Percentiles rank a stretch among this genome's conserved stretches.
These are phyloP conservation scores for Sternarchorhynchus goeldii DNA, from an alignment of 2,797 vertebrate genomes.

Conservation along the genomic window DNA sequence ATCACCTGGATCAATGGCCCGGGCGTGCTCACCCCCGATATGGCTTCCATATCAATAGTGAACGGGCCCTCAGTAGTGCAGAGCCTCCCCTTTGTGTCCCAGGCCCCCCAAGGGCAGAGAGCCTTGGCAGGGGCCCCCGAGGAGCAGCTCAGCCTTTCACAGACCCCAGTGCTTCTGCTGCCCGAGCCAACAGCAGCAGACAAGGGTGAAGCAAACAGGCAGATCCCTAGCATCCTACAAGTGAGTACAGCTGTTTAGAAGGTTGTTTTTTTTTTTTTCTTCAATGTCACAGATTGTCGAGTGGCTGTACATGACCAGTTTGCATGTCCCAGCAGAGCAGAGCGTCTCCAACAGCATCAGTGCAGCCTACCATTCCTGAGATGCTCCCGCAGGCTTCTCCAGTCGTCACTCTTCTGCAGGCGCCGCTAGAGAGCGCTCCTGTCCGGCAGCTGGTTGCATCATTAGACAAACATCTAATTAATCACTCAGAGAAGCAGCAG, in stretches of 20 bases:
- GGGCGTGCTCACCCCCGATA: slow-evolving; percentile 70
- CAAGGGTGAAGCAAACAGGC: slow-evolving; percentile 67
- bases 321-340: slow-evolving; percentile 61
- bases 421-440: slow-evolving; percentile 59
- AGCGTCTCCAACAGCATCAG: slow-evolving; percentile 64
- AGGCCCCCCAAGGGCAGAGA: slow-evolving; percentile 61
- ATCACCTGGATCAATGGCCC: slow-evolving; percentile 81
- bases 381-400: slow-evolving; percentile 67
- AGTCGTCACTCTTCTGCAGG: slow-evolving; percentile 66
- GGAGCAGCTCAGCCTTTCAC: slow-evolving; percentile 69
- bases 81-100: slow-evolving; percentile 72
- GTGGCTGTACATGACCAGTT: slow-evolving; percentile 9
- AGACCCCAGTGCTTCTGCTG: slow-evolving; percentile 73
- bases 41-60: slow-evolving; percentile 77
- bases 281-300: neutral
- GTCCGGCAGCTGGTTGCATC: slow-evolving; percentile 57
- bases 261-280: neutral
- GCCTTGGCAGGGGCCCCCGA: slow-evolving; percentile 61
- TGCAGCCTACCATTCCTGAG: slow-evolving; percentile 57
- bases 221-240: slow-evolving; percentile 68
- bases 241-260: slow-evolving; percentile 60
- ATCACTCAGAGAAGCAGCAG: slow-evolving; percentile 63
- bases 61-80: slow-evolving; percentile 74
- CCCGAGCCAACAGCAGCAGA: slow-evolving; percentile 68
- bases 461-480: slow-evolving; percentile 66